Conservation (phyloP, 2,113 vertebrate genomes). For the Bubalus kerabau region DNA sequence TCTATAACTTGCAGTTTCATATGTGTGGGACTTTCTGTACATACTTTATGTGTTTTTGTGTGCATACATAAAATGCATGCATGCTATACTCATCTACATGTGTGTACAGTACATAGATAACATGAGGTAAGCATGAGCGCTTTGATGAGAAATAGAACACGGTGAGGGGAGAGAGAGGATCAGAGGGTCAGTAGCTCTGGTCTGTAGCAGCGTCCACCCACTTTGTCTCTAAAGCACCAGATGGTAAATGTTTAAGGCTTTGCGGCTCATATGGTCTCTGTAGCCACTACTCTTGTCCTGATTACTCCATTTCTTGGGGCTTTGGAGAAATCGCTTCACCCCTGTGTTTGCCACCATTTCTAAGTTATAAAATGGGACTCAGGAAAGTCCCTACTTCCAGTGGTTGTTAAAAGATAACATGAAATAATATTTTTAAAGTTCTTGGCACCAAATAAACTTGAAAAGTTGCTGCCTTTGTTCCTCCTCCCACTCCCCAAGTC, state of each 20-base stretch:
- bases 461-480: fast-evolving
- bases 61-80: not conserved
- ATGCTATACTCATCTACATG: no score
- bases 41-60: not conserved
- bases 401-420: not conserved
- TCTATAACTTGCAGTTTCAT: not conserved
- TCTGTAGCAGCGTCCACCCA: fast-evolving
- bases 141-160: not conserved
- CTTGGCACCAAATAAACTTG: not conserved
- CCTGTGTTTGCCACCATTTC: not conserved
- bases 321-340: not conserved
- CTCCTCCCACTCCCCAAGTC: not conserved
- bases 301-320: not conserved
- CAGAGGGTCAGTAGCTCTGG: not conserved
- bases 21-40: not conserved
- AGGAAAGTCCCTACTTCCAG: not conserved
- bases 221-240: not conserved
- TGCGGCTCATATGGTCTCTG: not conserved
- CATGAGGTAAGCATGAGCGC: not conserved
- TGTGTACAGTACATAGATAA: not conserved
- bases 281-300: not conserved
- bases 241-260: not conserved
- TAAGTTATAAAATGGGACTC: not conserved
- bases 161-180: not conserved
- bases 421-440: not conserved